These are phyloP conservation scores for Steinernema khuongi DNA, from an alignment of 1,140 invertebrate species.

Conservation along the genomic window DNA sequence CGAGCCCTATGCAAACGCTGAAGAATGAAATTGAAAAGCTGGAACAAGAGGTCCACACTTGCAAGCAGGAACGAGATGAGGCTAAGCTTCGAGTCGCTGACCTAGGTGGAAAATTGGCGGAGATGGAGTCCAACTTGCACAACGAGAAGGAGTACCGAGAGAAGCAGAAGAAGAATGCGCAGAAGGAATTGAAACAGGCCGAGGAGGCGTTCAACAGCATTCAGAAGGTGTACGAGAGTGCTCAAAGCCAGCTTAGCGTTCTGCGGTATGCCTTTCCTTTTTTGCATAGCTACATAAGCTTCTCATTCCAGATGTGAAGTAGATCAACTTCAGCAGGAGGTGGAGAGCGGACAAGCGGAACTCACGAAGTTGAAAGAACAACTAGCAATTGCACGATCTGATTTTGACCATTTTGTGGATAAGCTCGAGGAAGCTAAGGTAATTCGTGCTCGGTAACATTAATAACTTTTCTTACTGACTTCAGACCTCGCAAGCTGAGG, in stretches of 20 bases:
- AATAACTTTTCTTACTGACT: not conserved
- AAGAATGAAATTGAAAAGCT: slow-evolving; percentile 17
- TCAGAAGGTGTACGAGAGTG: slow-evolving; percentile 36
- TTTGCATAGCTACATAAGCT: not conserved
- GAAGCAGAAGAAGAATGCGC: slow-evolving; percentile 42
- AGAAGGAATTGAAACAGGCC: slow-evolving; percentile 43
- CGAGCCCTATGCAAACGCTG: slow-evolving; percentile 12
- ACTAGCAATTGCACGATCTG: not conserved
- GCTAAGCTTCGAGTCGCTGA: not conserved
- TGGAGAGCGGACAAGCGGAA: not conserved
- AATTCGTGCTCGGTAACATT: not conserved
- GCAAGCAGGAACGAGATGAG: not conserved
- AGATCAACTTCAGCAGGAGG: not conserved
- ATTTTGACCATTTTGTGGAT: not conserved
- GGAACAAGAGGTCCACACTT: not conserved
- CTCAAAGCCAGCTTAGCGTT: not conserved
- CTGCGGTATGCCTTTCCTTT: too few relatives aligned
- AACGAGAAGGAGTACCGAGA: slow-evolving; percentile 33
- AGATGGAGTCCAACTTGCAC: slow-evolving; percentile 33
- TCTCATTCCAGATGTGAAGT: slow-evolving; percentile 19
- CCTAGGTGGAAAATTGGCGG: slow-evolving; percentile 20
- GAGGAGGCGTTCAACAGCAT: slow-evolving; percentile 40
- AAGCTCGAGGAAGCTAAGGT: not conserved
- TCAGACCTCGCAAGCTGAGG: not conserved
- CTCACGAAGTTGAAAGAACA: slow-evolving; percentile 9